These are phyloP conservation scores for Amiota minor DNA, from an alignment of 2,888 invertebrate species.

Conservation along the genomic window DNA sequence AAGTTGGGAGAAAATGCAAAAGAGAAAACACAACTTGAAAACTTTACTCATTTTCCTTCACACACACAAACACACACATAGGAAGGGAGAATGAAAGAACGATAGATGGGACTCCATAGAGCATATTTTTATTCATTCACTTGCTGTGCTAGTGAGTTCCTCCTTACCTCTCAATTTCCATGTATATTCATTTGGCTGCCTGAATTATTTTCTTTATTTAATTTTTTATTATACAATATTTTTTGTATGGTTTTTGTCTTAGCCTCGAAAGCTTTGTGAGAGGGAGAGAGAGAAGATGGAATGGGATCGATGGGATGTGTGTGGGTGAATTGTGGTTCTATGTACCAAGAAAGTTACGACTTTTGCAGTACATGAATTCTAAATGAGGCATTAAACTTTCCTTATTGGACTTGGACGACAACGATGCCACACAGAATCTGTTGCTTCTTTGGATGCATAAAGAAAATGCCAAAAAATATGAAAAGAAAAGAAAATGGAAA, in stretches of 20 bases:
- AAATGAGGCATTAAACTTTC: constrained; percentile 22
- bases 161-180: no score
- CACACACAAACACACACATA: background rate
- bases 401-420: background rate
- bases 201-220: background rate
- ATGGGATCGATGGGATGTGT: no score
- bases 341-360: constrained; percentile 13
- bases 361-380: constrained; percentile 18
- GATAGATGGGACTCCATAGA: no score
- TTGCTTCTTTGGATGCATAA: no score
- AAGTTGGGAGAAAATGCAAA: background rate
- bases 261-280: background rate
- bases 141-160: no score
- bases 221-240: background rate
- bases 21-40: background rate
- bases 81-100: background rate
- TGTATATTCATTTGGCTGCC: no score
- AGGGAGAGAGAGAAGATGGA: no score
- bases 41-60: background rate
- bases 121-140: no score
- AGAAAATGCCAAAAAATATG: no score
- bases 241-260: background rate
- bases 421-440: no score
- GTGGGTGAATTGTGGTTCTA: background rate
- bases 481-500: no score